phyloP scores from a whole-genome alignment of 2,888 invertebrate species.

The Himalopsyche japonica region DNA sequence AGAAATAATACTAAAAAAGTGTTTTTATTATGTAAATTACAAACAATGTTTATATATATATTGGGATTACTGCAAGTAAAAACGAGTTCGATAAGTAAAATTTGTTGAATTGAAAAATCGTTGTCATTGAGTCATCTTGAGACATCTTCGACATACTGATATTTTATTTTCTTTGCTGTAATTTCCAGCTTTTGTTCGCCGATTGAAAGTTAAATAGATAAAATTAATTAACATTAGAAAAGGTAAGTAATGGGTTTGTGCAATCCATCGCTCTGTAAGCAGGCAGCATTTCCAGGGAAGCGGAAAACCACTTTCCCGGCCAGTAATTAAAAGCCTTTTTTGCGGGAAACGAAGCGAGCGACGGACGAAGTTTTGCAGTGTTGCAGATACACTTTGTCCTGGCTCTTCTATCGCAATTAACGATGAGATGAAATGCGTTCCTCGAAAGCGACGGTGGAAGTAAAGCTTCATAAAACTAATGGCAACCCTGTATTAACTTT shows the following conservation, averaged over 20 bases:
- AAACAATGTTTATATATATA: too few species aligned
- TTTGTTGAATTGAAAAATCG: too few species aligned
- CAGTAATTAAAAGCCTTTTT: slow-evolving; percentile 28
- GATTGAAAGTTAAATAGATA: too few species aligned
- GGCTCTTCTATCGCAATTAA: slow-evolving; percentile 17
- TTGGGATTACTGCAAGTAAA: too few species aligned
- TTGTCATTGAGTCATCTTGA: too few species aligned
- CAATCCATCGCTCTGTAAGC: neutral
- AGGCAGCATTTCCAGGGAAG: neutral
- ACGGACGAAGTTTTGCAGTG: slow-evolving; percentile 2
- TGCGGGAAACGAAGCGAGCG: slow-evolving; percentile 1
- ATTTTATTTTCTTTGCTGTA: too few species aligned
- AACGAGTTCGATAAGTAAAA: too few species aligned
- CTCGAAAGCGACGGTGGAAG: neutral
- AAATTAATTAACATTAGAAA: too few species aligned
- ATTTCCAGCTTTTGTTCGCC: too few species aligned
- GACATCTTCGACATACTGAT: too few species aligned
- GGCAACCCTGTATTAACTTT: neutral
- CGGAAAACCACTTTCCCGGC: neutral
- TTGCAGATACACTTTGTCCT: neutral
- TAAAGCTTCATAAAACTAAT: neutral
- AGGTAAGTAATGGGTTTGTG: neutral
- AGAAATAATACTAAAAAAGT: too few species aligned
- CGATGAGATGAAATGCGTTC: slow-evolving; percentile 2
- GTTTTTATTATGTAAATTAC: too few species aligned